Evolutionary conservation across 2,888 invertebrate genomes (phyloP).

Genomic region (Andrena trimmerana): DNA sequence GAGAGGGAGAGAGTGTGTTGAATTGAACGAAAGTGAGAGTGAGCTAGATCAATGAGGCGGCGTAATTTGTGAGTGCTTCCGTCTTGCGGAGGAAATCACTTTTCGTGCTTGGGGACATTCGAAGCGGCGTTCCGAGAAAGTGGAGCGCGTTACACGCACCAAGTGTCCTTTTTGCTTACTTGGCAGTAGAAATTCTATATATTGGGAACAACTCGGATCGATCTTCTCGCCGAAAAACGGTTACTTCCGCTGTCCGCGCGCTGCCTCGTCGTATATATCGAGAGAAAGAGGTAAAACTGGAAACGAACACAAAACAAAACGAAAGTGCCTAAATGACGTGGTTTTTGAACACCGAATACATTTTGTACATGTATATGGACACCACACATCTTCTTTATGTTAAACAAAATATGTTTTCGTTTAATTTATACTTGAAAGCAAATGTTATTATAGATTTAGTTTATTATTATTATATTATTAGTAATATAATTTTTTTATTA

Average conservation of each 20-base stretch:
- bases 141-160: neutral
- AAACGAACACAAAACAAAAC: slow-evolving; percentile 28
- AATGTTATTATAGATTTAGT: slow-evolving; percentile 81
- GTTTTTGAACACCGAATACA: slow-evolving; percentile 80
- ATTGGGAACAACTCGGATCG: neutral
- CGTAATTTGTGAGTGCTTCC: slow-evolving; percentile 41
- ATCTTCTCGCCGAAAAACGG: slow-evolving; percentile 15
- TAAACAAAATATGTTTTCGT: slow-evolving; percentile 77
- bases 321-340: slow-evolving; percentile 77
- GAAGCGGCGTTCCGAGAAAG: slow-evolving; percentile 1
- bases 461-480: slow-evolving; percentile 74
- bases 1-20: slow-evolving; percentile 22
- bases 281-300: slow-evolving; percentile 3
- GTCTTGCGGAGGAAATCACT: slow-evolving; percentile 19
- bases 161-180: neutral
- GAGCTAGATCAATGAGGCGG: slow-evolving; percentile 50
- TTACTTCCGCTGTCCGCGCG: slow-evolving; percentile 6
- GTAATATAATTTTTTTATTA: slow-evolving; percentile 68
- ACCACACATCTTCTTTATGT: slow-evolving; percentile 69
- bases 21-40: slow-evolving; percentile 49
- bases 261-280: slow-evolving; percentile 19
- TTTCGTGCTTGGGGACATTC: slow-evolving; percentile 17
- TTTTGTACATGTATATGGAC: slow-evolving; percentile 77
- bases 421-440: slow-evolving; percentile 81
- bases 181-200: too few relatives aligned